Percentiles rank a stretch among this genome's conserved stretches.
Conservation (phyloP, 2,797 vertebrate genomes). For the Graptemys geographica region DNA sequence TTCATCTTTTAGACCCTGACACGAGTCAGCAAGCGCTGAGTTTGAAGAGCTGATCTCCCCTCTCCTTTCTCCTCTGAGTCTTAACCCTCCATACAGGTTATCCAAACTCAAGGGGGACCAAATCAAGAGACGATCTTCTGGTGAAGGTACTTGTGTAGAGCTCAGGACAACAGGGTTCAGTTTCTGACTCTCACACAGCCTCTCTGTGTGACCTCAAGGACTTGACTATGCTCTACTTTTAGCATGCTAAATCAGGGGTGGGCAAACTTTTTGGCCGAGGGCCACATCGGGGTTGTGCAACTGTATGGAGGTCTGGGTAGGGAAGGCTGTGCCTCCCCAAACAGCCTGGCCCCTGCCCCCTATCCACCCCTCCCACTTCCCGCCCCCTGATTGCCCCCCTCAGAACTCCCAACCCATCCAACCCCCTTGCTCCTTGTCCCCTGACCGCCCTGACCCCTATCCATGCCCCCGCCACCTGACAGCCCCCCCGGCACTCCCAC, state of each 20-base stretch:
- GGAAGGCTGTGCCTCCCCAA: too few species aligned
- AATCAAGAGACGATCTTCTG: background rate
- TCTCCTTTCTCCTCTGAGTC: background rate
- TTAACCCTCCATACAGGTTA: background rate
- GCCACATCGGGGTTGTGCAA: too few species aligned
- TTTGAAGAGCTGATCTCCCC: background rate
- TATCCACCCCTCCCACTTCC: too few species aligned
- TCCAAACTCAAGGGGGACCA: background rate
- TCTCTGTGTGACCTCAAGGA: background rate
- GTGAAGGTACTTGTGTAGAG: background rate
- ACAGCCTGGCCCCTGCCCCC: too few species aligned
- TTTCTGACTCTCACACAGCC: background rate
- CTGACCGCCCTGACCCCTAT: too few species aligned
- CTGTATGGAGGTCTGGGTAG: too few species aligned
- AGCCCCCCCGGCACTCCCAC: too few species aligned
- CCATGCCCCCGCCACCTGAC: too few species aligned
- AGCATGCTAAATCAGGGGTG: background rate
- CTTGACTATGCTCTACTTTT: background rate
- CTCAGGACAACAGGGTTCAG: background rate
- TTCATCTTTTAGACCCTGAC: accelerated
- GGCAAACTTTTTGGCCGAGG: too few species aligned
- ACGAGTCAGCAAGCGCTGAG: accelerated
- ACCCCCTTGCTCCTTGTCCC: too few species aligned
- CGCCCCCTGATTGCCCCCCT: too few species aligned
- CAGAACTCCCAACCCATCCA: too few species aligned